Percentiles rank a stretch among this genome's conserved stretches.
Evolutionary conservation across 1,140 invertebrate genomes (phyloP).

Genomic region (Papilio machaon): DNA sequence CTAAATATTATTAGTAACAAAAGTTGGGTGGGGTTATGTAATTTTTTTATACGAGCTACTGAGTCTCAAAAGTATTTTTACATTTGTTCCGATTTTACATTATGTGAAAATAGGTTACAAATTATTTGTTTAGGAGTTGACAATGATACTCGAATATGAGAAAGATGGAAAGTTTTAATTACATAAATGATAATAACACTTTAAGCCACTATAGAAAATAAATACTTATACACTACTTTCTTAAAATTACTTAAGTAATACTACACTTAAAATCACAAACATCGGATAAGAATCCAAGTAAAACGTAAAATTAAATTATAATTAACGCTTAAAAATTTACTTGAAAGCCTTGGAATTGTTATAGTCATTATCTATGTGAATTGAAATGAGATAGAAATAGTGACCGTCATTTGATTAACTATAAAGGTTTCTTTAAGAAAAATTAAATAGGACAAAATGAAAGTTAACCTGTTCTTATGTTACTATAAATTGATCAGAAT

Average conservation of each 20-base stretch:
- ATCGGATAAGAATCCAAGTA: slow-evolving; percentile 41
- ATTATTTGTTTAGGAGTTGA: background rate
- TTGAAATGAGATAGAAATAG: background rate
- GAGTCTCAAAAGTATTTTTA: slow-evolving; percentile 12
- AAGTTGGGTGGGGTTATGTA: too few species aligned
- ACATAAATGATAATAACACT: slow-evolving; percentile 10
- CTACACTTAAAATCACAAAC: slow-evolving; percentile 53
- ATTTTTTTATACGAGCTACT: background rate
- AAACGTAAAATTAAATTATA: slow-evolving; percentile 41
- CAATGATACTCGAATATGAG: background rate
- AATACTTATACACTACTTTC: slow-evolving; percentile 31
- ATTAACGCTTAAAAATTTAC: slow-evolving; percentile 52
- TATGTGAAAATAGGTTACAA: background rate
- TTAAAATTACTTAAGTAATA: slow-evolving; percentile 37
- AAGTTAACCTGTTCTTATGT: background rate
- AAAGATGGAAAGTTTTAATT: background rate
- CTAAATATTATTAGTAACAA: too few species aligned
- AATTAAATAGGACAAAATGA: slow-evolving; percentile 6
- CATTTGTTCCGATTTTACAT: background rate
- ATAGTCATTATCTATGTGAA: slow-evolving; percentile 38
- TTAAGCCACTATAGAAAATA: slow-evolving; percentile 31
- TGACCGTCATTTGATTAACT: background rate
- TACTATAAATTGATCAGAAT: background rate
- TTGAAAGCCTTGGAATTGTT: slow-evolving; percentile 61
- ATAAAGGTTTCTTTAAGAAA: background rate